phyloP scores from a whole-genome alignment of 2,797 vertebrate genomes.

The Melanitta fusca region DNA sequence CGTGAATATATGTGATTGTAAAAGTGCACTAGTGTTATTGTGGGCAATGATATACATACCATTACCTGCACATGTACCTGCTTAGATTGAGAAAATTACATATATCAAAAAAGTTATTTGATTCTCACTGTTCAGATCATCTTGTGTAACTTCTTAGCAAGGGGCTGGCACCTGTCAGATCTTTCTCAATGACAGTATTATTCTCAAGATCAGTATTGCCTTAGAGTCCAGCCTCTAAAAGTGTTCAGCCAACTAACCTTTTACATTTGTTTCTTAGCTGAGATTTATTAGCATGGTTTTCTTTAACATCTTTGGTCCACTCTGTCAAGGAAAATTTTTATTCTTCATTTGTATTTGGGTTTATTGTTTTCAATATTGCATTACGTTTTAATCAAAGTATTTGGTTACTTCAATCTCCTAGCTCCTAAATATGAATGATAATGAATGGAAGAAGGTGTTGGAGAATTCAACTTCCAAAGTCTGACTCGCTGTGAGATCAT shows the following conservation, averaged over 20 bases:
- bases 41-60: neutral
- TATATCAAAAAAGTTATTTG: neutral
- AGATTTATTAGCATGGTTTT: neutral
- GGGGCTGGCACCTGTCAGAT: neutral
- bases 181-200: neutral
- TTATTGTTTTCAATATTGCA: neutral
- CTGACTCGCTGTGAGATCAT: neutral
- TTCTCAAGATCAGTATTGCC: neutral
- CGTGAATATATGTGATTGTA: neutral
- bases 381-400: neutral
- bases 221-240: neutral
- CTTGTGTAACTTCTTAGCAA: neutral
- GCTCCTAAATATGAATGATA: neutral
- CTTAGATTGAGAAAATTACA: neutral
- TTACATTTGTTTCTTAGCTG: neutral
- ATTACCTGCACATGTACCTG: neutral
- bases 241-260: neutral
- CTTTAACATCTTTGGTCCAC: neutral
- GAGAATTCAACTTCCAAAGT: neutral
- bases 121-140: neutral
- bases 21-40: neutral
- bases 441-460: neutral
- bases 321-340: neutral
- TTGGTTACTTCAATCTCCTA: neutral
- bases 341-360: neutral